Base-by-base conservation (phyloP, 1,140 invertebrate genomes). In the Conus betulinus region DNA sequence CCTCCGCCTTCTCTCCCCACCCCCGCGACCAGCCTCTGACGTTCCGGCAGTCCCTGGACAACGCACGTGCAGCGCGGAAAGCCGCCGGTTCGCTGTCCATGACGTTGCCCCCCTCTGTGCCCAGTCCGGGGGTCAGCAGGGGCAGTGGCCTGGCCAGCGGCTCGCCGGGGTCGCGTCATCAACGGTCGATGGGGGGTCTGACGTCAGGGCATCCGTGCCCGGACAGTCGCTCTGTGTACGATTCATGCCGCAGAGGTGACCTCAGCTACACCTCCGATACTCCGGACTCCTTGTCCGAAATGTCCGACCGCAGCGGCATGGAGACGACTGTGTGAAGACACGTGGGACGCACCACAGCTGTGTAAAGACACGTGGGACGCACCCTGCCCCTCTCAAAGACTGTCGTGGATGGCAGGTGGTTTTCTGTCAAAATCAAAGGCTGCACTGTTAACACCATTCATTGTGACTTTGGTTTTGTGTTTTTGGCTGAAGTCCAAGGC, bases 181-280 rank as follows among this genome's bases (percentile, higher is more conserved):
- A 74, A 27, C 17, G 85, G 63, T 3, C 51, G 2, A 23, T 20
- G 55, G 13, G 25, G 52, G 23, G 39, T 8, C 17, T 20, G 8
- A 5, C 8, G 3, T 7, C n/a, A 23, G 20, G 55, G 52, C 20
- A 8, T 1, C 55, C 10, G 55, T 17, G 8, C 17, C 57, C 57
- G 0, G 8, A 11, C 0, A 11, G 8, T 0, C 15, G 8, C 15
- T 60, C 57, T 8, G 63, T 85, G 67, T 85, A 67, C 20, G 84
- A 85, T 51, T 85, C 84, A 67, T 85, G 67, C 52, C 84, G 85
- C 2, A 87, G 20, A 87, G 52, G 85, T 78, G 85, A 87, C 51
- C 1, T 71, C 11, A 55, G 57, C 25, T 87, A 78, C 74, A 74
- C 74, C 71, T 87, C 85, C 8, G 85, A 87, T 39, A 87, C 85